Conservation (phyloP, 2,888 invertebrate genomes). For the Cephus pulcher region DNA sequence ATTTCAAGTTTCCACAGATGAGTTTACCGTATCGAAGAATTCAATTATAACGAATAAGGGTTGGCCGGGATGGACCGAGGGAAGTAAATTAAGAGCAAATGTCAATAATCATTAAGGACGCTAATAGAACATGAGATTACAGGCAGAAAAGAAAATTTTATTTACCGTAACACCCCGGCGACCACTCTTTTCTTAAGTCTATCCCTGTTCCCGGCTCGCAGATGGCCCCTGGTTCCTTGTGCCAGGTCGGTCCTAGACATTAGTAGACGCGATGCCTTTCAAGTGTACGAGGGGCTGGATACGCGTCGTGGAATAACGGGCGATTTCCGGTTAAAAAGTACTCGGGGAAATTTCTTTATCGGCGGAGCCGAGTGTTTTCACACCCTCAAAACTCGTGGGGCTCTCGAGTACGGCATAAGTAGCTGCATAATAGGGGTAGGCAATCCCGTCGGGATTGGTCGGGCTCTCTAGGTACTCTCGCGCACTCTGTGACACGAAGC, state of each 20-base stretch:
- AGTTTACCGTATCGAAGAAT: not conserved
- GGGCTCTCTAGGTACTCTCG: not conserved
- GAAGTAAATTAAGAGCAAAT: not conserved
- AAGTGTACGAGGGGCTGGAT: not conserved
- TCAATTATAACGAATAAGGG: not conserved
- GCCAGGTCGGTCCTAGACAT: not conserved
- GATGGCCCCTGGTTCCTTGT: not conserved
- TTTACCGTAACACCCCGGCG: not conserved
- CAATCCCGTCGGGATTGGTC: slow-evolving; percentile 35
- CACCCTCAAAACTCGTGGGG: slow-evolving; percentile 10
- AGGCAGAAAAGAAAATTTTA: not conserved
- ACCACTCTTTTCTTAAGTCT: not conserved
- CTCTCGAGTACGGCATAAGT: slow-evolving; percentile 36
- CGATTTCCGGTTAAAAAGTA: slow-evolving; percentile 9
- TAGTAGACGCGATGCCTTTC: not conserved
- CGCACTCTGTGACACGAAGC: slow-evolving; percentile 39
- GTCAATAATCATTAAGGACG: too few species aligned
- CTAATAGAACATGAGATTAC: not conserved
- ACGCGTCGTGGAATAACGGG: slow-evolving; percentile 4
- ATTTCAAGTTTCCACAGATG: not conserved
- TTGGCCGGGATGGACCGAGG: not conserved
- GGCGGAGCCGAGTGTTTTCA: slow-evolving; percentile 6
- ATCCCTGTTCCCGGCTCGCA: not conserved
- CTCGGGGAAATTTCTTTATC: slow-evolving; percentile 8
- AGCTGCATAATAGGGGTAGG: slow-evolving; percentile 42